Evolutionary conservation across 2,113 vertebrate genomes (phyloP).

Genomic region (Hemiprocne comata): DNA sequence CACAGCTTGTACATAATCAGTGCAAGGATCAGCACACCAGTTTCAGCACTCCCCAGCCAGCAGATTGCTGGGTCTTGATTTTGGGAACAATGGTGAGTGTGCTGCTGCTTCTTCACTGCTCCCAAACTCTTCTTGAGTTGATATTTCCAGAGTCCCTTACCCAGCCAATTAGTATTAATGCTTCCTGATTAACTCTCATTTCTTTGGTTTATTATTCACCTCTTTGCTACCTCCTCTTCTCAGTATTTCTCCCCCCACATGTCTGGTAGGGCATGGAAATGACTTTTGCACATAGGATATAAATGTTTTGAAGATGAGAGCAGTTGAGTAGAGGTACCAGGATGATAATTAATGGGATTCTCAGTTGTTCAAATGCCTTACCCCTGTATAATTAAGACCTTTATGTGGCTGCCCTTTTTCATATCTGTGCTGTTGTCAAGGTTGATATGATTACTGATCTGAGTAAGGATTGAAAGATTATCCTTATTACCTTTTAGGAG

Average conservation of each 20-base stretch:
- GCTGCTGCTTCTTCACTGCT: not conserved
- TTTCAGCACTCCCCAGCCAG: not conserved
- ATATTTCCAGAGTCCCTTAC: not conserved
- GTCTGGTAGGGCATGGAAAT: not conserved
- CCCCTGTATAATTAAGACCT: not conserved
- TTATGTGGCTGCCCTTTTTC: not conserved
- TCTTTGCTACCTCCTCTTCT: not conserved
- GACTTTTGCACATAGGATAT: not conserved
- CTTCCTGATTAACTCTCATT: not conserved
- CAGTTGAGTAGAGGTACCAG: not conserved
- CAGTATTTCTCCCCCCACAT: not conserved
- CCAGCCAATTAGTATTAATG: not conserved
- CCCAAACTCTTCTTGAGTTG: not conserved
- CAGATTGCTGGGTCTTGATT: not conserved
- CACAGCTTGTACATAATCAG: not conserved
- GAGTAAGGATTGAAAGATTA: not conserved
- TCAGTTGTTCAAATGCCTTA: not conserved
- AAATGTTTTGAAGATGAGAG: not conserved
- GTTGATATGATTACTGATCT: not conserved
- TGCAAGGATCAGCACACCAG: not conserved
- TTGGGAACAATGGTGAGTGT: not conserved
- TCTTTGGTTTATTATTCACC: not conserved
- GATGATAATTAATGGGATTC: not conserved
- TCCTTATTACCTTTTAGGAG: not conserved
- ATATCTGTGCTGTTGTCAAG: not conserved